These are phyloP conservation scores for Sympetrum striolatum DNA, from an alignment of 2,888 invertebrate species.

Conservation along the genomic window DNA sequence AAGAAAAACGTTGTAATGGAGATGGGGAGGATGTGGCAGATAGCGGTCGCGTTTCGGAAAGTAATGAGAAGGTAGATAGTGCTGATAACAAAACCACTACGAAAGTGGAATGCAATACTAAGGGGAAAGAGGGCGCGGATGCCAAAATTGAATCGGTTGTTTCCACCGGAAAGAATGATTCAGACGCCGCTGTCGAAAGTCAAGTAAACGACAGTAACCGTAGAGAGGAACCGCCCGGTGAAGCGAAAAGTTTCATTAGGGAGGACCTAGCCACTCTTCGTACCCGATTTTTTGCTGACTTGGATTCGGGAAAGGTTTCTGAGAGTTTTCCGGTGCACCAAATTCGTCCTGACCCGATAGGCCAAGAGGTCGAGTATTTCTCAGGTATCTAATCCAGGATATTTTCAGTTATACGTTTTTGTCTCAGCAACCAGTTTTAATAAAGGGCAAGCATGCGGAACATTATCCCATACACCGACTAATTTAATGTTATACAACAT, in stretches of 20 bases:
- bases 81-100: neutral
- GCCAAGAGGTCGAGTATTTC: conserved; percentile 67
- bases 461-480: too few relatives aligned
- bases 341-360: conserved; percentile 77
- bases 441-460: too few relatives aligned
- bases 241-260: conserved; percentile 63
- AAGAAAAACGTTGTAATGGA: conserved; percentile 19
- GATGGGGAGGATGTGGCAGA: conserved; percentile 37
- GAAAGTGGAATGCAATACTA: neutral
- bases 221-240: conserved; percentile 14
- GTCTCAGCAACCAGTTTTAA: too few relatives aligned
- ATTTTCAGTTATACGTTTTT: too few relatives aligned
- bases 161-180: conserved; percentile 2
- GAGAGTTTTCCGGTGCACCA: conserved; percentile 76
- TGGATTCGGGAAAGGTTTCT: conserved; percentile 69
- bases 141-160: neutral
- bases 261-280: conserved; percentile 79
- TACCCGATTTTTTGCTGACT: conserved; percentile 80
- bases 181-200: neutral
- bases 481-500: too few relatives aligned
- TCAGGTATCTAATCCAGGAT: neutral
- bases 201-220: neutral
- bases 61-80: neutral
- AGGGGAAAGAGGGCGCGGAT: conserved; percentile 5
- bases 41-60: neutral